phyloP scores from a whole-genome alignment of 2,797 vertebrate species.

The Emydoidea blandingii region DNA sequence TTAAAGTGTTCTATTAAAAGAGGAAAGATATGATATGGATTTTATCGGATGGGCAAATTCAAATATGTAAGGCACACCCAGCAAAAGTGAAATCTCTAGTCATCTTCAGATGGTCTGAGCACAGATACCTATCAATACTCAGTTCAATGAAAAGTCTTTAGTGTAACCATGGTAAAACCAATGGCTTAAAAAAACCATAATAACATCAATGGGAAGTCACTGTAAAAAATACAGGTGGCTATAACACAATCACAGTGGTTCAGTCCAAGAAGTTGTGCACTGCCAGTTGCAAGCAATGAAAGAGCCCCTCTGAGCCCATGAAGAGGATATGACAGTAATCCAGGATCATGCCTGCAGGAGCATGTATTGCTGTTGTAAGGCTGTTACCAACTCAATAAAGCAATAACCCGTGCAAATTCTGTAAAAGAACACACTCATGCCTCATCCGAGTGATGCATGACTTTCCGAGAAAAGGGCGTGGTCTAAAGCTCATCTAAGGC shows the following conservation, averaged over 20 bases:
- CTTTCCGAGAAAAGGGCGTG: neutral
- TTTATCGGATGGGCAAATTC: neutral
- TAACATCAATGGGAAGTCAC: neutral
- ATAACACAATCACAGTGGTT: neutral
- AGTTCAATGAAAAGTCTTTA: neutral
- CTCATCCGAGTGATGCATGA: neutral
- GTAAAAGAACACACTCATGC: neutral
- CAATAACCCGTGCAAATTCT: neutral
- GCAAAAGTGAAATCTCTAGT: neutral
- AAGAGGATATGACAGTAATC: neutral
- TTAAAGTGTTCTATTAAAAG: neutral
- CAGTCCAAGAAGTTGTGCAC: neutral
- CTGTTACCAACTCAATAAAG: neutral
- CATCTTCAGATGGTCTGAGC: neutral
- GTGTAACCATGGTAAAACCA: neutral
- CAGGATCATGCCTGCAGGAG: neutral
- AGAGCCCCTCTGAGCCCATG: neutral
- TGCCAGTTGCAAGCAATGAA: neutral
- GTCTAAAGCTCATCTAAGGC: neutral
- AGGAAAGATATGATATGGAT: neutral
- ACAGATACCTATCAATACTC: neutral
- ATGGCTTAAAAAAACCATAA: neutral
- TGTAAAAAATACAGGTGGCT: neutral
- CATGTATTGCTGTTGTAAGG: neutral
- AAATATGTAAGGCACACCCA: neutral